Conservation (phyloP, 2,797 vertebrate genomes). For the Hydrophis major region DNA sequence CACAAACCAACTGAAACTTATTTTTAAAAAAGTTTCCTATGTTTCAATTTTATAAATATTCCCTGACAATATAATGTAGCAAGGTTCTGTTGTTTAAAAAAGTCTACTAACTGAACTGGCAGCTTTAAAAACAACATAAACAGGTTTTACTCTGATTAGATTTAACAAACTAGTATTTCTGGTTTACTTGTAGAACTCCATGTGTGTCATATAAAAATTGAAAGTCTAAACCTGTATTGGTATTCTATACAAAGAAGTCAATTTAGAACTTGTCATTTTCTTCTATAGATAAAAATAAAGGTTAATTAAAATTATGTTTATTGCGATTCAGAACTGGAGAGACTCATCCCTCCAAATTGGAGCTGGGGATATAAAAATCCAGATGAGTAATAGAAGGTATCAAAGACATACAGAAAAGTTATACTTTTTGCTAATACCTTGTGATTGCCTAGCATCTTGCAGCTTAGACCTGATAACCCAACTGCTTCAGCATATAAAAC, state of each 20-base stretch:
- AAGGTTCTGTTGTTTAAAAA: not conserved
- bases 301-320: not conserved
- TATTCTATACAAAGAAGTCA: not conserved
- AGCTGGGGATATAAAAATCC: not conserved
- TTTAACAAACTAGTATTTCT: not conserved
- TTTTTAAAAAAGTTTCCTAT: not conserved
- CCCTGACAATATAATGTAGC: not conserved
- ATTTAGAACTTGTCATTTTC: not conserved
- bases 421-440: not conserved
- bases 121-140: not conserved
- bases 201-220: not conserved
- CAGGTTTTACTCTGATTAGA: not conserved
- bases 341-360: not conserved
- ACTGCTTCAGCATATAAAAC: not conserved
- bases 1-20: not conserved
- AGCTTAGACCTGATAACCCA: not conserved
- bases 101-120: not conserved
- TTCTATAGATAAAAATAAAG: not conserved
- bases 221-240: not conserved
- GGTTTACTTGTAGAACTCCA: not conserved
- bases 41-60: not conserved
- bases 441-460: not conserved
- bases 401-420: not conserved
- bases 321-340: not conserved
- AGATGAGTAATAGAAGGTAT: not conserved